Percentiles rank a stretch among this genome's conserved stretches.
These are phyloP conservation scores for Hypomecis punctinalis DNA, from an alignment of 2,888 invertebrate species.

Conservation along the genomic window DNA sequence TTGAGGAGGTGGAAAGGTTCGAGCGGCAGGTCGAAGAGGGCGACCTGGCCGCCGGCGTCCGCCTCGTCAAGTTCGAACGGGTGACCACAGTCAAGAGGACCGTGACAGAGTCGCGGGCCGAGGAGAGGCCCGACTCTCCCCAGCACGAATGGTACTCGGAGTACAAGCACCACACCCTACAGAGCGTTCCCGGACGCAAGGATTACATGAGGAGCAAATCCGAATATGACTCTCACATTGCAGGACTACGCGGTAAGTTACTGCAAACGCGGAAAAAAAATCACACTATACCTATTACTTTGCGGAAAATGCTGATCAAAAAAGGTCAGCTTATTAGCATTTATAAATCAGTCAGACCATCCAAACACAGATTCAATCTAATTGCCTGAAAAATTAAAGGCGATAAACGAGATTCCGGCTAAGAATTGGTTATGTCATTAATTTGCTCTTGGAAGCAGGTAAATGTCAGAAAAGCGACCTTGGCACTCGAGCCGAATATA, in stretches of 20 bases:
- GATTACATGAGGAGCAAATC: conserved; percentile 91
- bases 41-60: conserved; percentile 86
- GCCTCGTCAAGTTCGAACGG: conserved; percentile 90
- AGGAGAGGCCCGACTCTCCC: conserved; percentile 75
- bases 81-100: conserved; percentile 87
- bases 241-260: conserved; percentile 91
- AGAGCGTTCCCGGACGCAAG: conserved; percentile 86
- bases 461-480: conserved; percentile 63
- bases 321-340: conserved; percentile 17
- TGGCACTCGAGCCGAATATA: conserved; percentile 54
- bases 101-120: conserved; percentile 77
- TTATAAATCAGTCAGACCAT: conserved; percentile 30
- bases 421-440: conserved; percentile 39
- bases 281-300: neutral
- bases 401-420: conserved; percentile 34
- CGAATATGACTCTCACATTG: conserved; percentile 94
- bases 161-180: conserved; percentile 83
- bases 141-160: conserved; percentile 80
- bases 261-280: conserved; percentile 12
- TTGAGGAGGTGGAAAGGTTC: conserved; percentile 62
- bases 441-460: conserved; percentile 46
- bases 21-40: conserved; percentile 86
- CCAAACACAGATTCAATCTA: conserved; percentile 28
- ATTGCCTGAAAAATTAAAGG: conserved; percentile 35
- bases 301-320: conserved; percentile 23